These are phyloP conservation scores for Reinhardtius hippoglossoides DNA, from an alignment of 2,113 vertebrate species.

Conservation along the genomic window DNA sequence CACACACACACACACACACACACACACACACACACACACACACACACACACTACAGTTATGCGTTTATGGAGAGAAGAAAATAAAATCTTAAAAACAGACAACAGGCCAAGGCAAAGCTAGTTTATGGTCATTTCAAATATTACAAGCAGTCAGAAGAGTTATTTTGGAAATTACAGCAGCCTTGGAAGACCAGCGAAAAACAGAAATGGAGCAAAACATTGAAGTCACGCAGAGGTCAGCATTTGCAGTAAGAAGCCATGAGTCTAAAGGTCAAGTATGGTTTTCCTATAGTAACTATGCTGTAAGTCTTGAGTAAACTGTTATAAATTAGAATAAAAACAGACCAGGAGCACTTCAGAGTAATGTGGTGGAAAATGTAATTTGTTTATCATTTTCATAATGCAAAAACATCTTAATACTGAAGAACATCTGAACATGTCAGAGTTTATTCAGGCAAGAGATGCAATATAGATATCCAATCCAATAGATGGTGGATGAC, in stretches of 20 bases:
- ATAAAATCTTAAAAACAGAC: slow-evolving; percentile 3
- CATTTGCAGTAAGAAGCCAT: neutral
- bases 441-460: too few relatives aligned
- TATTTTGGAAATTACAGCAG: slow-evolving; percentile 20
- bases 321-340: slow-evolving; percentile 16
- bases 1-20: too few relatives aligned
- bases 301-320: slow-evolving; percentile 7
- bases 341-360: neutral
- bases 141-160: slow-evolving; percentile 5
- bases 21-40: too few relatives aligned
- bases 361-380: neutral
- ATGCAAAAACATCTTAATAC: too few relatives aligned
- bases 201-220: neutral
- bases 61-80: too few relatives aligned
- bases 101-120: too few relatives aligned
- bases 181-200: slow-evolving; percentile 10
- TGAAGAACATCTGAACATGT: too few relatives aligned
- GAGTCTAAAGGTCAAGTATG: slow-evolving; percentile 1
- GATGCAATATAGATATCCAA: too few relatives aligned
- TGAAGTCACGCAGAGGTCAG: neutral
- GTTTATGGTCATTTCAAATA: neutral
- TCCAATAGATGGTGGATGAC: too few relatives aligned
- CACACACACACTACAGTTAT: too few relatives aligned
- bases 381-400: too few relatives aligned
- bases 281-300: neutral